Evolutionary conservation across 2,888 invertebrate species (phyloP), one percentile per base, ranked within the genome.

Genomic region (Drosophila anomalata): DNA sequence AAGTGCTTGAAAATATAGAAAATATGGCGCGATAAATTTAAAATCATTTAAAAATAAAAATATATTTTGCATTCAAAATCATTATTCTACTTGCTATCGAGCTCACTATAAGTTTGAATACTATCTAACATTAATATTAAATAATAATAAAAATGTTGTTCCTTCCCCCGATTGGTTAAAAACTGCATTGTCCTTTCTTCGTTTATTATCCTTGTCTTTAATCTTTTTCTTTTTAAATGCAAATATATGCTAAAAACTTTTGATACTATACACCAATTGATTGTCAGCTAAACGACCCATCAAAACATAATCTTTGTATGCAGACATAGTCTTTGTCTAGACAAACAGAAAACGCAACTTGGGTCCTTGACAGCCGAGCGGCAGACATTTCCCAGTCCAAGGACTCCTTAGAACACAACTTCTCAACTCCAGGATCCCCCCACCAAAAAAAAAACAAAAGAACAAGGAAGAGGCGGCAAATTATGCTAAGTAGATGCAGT

Each of bases 401-500:
- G 24, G 24, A 46, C 31, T 33, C 42, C 33, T 54, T 42, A 9
- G 24, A 20, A 44, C 42, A 42, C 17, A 42, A 31, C 47, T 48
- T 26, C 47, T 24, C 36, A 39, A 20, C 47, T 56, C 51, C 59
- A 9, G 26, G 31, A 22, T 14, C 33, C 47, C 22, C 29, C 46
- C 55, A 22, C 52, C 58, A 61, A 53, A 22, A 22, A 22, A 26
- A 31, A 55, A 22, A n/a, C 53, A 5, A 36, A 36, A 42, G 51
- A 48, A 55, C 50, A 60, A 24, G 60, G 70, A 71, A 62, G 75
- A 74, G 81, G 61, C 77, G 70, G 70, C 79, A 87, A 82, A 87
- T 83, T 83, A 83, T 83, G 83, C 87, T 83, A 83, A 83, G 76
- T 65, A 87, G 79, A 84, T 83, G 83, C 83, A 83, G 79, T 83